A percentile compares a stretch with the other conserved stretches of the same genome.
Conservation (phyloP, 2,113 vertebrate species). For the Glaucidium brasilianum region DNA sequence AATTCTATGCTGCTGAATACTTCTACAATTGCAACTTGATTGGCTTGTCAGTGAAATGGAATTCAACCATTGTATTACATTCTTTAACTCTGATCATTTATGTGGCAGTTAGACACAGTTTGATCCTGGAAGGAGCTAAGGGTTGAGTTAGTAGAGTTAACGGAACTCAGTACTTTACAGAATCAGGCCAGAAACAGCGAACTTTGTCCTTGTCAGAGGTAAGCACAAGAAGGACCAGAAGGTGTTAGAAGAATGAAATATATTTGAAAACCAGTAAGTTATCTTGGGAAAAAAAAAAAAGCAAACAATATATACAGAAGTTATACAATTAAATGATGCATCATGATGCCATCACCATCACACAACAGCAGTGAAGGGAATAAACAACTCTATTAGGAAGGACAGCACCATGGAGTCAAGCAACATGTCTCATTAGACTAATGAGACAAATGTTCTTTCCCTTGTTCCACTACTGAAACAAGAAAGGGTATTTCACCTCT, state of each 20-base stretch:
- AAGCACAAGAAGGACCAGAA: neutral
- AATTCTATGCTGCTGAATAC: neutral
- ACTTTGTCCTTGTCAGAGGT: neutral
- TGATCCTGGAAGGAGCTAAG: neutral
- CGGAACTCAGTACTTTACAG: neutral
- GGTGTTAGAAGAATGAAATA: neutral
- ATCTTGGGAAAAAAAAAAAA: neutral
- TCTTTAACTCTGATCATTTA: neutral
- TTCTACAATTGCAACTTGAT: neutral
- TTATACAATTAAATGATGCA: neutral
- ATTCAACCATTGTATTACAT: neutral
- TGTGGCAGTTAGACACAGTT: neutral
- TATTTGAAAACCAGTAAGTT: neutral
- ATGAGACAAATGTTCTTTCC: neutral
- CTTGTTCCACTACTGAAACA: neutral
- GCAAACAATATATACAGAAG: neutral
- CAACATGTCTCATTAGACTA: neutral
- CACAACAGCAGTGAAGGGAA: neutral
- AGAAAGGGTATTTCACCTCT: neutral
- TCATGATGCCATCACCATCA: neutral
- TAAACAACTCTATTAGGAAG: neutral
- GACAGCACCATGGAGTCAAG: neutral
- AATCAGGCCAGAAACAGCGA: neutral
- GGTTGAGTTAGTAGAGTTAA: neutral
- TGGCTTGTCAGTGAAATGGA: neutral